A percentile compares a stretch with the other conserved stretches of the same genome.
Evolutionary conservation across 1,140 invertebrate genomes (phyloP).

Genomic region (Drosophila ohnishii): DNA sequence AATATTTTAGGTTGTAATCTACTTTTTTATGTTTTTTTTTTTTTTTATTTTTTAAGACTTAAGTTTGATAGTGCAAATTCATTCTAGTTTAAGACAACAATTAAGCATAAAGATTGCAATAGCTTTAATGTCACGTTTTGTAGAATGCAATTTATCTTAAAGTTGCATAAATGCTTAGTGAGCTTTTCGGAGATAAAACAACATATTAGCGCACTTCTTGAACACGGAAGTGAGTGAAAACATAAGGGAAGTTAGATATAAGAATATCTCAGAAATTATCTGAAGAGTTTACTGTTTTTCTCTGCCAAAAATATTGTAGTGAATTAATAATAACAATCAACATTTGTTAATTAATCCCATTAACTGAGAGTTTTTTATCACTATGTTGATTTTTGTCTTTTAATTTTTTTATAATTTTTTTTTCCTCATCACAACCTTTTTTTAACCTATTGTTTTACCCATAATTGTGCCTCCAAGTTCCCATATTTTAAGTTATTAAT

Average conservation of each 20-base stretch:
- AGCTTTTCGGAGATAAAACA: not conserved
- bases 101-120: not conserved
- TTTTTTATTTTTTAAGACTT: not conserved
- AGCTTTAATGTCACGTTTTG: constrained; percentile 16
- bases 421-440: not conserved
- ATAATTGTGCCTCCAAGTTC: not conserved
- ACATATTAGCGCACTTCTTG: not conserved
- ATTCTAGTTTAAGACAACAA: not conserved
- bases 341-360: too few species aligned
- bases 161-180: constrained; percentile 1
- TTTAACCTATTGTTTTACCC: not conserved
- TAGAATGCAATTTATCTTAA: constrained; percentile 3
- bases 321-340: too few species aligned
- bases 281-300: not conserved
- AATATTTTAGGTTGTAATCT: not conserved
- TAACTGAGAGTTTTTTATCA: too few species aligned
- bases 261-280: not conserved
- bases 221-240: constrained; percentile 2
- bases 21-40: not conserved
- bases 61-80: not conserved
- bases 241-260: not conserved
- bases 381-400: too few species aligned
- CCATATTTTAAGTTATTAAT: constrained; percentile 22
- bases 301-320: too few species aligned
- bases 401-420: not conserved